phyloP scores from a whole-genome alignment of 2,888 invertebrate species.

The Napeogenes inachia region DNA sequence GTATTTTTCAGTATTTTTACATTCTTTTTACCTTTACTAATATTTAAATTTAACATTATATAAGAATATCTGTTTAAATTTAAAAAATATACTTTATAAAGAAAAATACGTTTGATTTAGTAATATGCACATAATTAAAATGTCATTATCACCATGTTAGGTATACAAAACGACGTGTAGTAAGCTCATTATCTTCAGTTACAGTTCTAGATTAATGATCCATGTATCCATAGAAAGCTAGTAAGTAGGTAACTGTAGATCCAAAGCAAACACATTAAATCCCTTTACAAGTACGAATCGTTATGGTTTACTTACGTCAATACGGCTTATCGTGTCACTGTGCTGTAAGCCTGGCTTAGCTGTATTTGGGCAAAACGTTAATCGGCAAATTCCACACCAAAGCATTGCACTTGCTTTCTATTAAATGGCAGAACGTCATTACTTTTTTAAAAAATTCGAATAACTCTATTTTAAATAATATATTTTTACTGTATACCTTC shows the following conservation, averaged over 20 bases:
- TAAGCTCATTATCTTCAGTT: no score
- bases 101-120: no score
- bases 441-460: no score
- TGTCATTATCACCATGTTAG: no score
- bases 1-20: neutral
- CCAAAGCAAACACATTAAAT: neutral
- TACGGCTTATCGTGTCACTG: slow-evolving; percentile 20
- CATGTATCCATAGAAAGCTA: neutral
- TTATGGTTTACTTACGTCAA: neutral
- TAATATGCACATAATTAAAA: no score
- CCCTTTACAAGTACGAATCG: neutral
- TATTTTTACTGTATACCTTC: no score
- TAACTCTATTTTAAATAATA: neutral
- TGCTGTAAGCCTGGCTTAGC: slow-evolving; percentile 22
- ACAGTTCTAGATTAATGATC: slow-evolving; percentile 3
- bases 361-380: slow-evolving; percentile 16
- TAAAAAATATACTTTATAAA: no score
- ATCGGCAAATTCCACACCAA: slow-evolving; percentile 16
- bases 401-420: slow-evolving; percentile 13
- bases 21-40: neutral
- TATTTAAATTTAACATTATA: no score
- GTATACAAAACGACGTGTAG: no score
- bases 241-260: neutral
- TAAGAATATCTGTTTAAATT: no score
- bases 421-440: neutral